A percentile compares a stretch with the other conserved stretches of the same genome.
phyloP scores from a whole-genome alignment of 2,797 vertebrate species.

The Corythornis leucogaster region DNA sequence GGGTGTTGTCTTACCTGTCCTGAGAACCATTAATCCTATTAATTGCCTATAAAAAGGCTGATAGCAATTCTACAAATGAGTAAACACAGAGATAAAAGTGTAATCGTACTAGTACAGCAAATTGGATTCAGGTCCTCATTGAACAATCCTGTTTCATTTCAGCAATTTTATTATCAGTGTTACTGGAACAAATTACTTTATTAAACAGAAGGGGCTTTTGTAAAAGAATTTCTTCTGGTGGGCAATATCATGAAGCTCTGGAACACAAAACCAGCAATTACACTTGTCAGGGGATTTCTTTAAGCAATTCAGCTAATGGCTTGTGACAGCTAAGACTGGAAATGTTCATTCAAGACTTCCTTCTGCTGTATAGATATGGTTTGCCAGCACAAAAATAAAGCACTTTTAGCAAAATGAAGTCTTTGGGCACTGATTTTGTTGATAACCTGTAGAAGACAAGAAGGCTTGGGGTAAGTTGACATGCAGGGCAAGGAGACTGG shows the following conservation, averaged over 20 bases:
- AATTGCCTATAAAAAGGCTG: slow-evolving; percentile 79
- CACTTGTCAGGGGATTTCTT: slow-evolving; percentile 78
- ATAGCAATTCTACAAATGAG: slow-evolving; percentile 84
- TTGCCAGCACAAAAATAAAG: slow-evolving; percentile 55
- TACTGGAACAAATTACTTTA: slow-evolving; percentile 86
- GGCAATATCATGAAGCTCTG: slow-evolving; percentile 75
- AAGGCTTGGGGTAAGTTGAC: not conserved
- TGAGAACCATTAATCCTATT: slow-evolving; percentile 80
- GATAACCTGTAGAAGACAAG: slow-evolving; percentile 14
- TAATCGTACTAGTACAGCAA: slow-evolving; percentile 79
- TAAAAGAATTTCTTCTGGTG: slow-evolving; percentile 76
- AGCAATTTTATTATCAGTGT: slow-evolving; percentile 86
- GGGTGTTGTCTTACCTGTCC: slow-evolving; percentile 44
- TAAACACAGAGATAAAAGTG: slow-evolving; percentile 82
- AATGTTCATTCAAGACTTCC: slow-evolving; percentile 68
- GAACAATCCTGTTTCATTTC: slow-evolving; percentile 83
- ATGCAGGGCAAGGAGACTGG: not conserved
- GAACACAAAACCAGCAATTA: slow-evolving; percentile 78
- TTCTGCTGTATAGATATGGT: slow-evolving; percentile 45
- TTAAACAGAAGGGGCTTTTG: slow-evolving; percentile 81
- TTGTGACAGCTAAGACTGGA: slow-evolving; percentile 75
- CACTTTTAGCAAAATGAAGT: slow-evolving; percentile 69
- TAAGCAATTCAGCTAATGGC: slow-evolving; percentile 80
- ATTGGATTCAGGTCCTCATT: slow-evolving; percentile 82
- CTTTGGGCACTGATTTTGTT: slow-evolving; percentile 55